Conservation (phyloP, 2,797 vertebrate species). For the Sebastes miniatus region DNA sequence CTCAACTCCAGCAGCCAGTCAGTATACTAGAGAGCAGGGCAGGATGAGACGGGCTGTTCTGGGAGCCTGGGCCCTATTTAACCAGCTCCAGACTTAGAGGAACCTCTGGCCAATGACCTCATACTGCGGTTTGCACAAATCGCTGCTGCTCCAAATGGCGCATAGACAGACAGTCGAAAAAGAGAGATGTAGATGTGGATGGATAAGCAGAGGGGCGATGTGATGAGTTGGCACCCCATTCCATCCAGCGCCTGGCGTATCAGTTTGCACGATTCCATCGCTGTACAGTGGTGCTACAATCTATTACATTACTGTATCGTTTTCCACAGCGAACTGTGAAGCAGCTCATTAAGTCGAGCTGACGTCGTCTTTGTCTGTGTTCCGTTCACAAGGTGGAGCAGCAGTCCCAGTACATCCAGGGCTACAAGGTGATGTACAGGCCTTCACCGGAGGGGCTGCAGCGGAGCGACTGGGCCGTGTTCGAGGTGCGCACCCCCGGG, state of each 20-base stretch:
- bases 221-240: conserved; percentile 67
- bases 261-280: conserved; percentile 20
- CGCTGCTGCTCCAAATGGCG: conserved; percentile 70
- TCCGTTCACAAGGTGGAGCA: conserved; percentile 90
- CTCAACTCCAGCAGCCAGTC: conserved; percentile 44
- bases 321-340: conserved; percentile 15
- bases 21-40: conserved; percentile 38
- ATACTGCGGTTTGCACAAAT: conserved; percentile 77
- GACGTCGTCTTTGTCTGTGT: conserved; percentile 16
- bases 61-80: conserved; percentile 72
- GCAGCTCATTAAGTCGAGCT: conserved; percentile 40
- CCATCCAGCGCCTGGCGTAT: conserved; percentile 14
- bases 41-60: conserved; percentile 71
- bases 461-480: conserved; percentile 91
- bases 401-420: conserved; percentile 97
- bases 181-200: conserved; percentile 56
- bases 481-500: conserved; percentile 92
- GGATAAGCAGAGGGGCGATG: conserved; percentile 58
- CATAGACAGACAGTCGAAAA: conserved; percentile 60
- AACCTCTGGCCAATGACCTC: conserved; percentile 82
- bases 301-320: not conserved
- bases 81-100: conserved; percentile 80
- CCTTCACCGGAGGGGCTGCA: conserved; percentile 81
- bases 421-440: conserved; percentile 96
- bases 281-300: conserved; percentile 17